phyloP scores from a whole-genome alignment of 2,113 vertebrate species.

The Chloropsis hardwickii region DNA sequence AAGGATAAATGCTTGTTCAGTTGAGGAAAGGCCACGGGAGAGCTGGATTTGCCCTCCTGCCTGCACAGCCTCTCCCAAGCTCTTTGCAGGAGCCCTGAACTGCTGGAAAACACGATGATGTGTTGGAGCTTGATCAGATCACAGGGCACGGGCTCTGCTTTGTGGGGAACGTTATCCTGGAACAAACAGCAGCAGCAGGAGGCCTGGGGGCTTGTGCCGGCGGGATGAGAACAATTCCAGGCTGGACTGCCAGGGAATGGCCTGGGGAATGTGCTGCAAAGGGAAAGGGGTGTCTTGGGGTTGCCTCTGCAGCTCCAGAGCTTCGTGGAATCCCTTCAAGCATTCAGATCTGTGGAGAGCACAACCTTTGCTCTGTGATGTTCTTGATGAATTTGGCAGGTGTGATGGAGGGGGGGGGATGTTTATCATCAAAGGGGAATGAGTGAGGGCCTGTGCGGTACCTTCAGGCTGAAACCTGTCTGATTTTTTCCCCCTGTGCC shows the following conservation, averaged over 20 bases:
- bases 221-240: not conserved
- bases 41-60: not conserved
- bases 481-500: constrained; percentile 60
- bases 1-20: not conserved
- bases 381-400: constrained; percentile 62
- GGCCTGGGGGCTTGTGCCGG: not conserved
- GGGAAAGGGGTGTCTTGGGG: constrained; percentile 43
- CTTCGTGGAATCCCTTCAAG: constrained; percentile 62
- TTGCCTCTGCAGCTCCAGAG: constrained; percentile 42
- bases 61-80: not conserved
- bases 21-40: not conserved
- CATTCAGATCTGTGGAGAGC: not conserved
- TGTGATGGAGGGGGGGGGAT: not conserved
- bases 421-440: constrained; percentile 68
- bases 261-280: not conserved
- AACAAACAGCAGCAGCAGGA: not conserved
- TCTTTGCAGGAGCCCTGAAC: not conserved
- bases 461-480: constrained; percentile 67
- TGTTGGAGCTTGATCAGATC: constrained; percentile 51
- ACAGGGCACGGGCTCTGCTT: not conserved
- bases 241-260: not conserved
- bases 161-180: not conserved
- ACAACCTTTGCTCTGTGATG: constrained; percentile 57
- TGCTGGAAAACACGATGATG: not conserved
- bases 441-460: constrained; percentile 61